Percentiles rank a stretch among this genome's conserved stretches.
These are phyloP conservation scores for Tetropium fuscum DNA, from an alignment of 2,888 invertebrate species.

Conservation along the genomic window DNA sequence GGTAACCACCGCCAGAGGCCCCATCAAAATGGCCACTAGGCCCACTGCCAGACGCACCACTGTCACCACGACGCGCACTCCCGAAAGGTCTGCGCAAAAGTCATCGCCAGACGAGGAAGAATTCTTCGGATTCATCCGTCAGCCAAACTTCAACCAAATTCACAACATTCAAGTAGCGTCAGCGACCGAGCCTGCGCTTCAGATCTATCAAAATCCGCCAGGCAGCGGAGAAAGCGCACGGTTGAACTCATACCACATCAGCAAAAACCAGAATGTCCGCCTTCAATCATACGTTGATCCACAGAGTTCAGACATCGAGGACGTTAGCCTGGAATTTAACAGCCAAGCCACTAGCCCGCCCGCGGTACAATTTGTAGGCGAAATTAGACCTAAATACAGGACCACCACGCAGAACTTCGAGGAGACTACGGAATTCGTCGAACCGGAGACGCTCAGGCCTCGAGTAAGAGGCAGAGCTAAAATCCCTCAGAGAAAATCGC, in stretches of 20 bases:
- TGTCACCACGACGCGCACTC: conserved; percentile 40
- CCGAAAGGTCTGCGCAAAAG: conserved; percentile 40
- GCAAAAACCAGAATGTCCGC: not conserved
- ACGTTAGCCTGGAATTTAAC: conserved; percentile 18
- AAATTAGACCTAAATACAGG: conserved; percentile 60
- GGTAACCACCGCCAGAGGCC: conserved; percentile 39
- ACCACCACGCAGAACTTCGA: conserved; percentile 26
- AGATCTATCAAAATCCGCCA: conserved; percentile 32
- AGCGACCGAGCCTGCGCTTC: conserved; percentile 43
- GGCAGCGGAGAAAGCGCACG: not conserved
- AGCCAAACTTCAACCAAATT: conserved; percentile 62
- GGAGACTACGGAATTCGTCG: conserved; percentile 30
- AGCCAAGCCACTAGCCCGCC: conserved; percentile 29
- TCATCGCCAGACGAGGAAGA: conserved; percentile 58
- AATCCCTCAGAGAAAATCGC: conserved; percentile 39
- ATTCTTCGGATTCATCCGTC: conserved; percentile 68
- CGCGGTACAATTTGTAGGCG: conserved; percentile 57
- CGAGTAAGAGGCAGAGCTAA: conserved; percentile 46
- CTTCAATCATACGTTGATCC: not conserved
- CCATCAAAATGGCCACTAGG: conserved; percentile 36
- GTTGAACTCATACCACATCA: not conserved
- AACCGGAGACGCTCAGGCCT: conserved; percentile 42
- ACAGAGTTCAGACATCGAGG: not conserved
- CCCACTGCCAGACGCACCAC: conserved; percentile 19
- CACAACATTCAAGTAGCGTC: conserved; percentile 50